A percentile compares a stretch with the other conserved stretches of the same genome.
Conservation (phyloP, 2,113 vertebrate species). For the Spea multiplicata region DNA sequence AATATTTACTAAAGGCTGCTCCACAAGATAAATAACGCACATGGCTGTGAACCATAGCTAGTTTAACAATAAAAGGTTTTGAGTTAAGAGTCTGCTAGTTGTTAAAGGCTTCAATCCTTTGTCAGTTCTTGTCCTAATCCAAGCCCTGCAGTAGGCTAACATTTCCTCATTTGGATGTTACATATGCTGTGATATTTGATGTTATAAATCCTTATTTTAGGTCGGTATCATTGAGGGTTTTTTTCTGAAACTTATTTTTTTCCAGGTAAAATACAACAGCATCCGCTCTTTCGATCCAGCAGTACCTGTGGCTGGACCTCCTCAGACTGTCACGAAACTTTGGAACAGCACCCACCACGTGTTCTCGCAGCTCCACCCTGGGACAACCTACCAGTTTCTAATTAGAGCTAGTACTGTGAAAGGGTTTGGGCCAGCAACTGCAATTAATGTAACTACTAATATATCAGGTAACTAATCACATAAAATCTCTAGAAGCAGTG, state of each 20-base stretch:
- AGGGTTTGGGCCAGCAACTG: constrained; percentile 87
- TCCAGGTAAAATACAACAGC: constrained; percentile 88
- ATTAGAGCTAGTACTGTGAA: constrained; percentile 92
- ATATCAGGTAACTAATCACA: constrained; percentile 81
- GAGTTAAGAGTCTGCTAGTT: too few relatives aligned
- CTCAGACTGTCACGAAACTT: constrained; percentile 81
- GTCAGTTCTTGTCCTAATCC: too few relatives aligned
- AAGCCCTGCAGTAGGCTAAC: too few relatives aligned
- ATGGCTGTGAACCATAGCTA: too few relatives aligned
- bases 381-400: constrained; percentile 93
- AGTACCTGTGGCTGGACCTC: constrained; percentile 84
- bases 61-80: too few relatives aligned
- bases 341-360: constrained; percentile 88
- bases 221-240: not conserved
- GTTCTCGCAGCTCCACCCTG: constrained; percentile 90
- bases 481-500: not conserved
- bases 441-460: constrained; percentile 92
- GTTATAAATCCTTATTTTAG: too few relatives aligned
- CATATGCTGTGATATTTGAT: too few relatives aligned
- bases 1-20: not conserved
- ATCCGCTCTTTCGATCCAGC: constrained; percentile 92
- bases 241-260: not conserved
- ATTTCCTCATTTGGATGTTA: too few relatives aligned
- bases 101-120: too few relatives aligned
- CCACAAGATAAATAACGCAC: not conserved